Evolutionary conservation across 2,113 vertebrate genomes (phyloP).

Genomic region (Pangasianodon gigas): DNA sequence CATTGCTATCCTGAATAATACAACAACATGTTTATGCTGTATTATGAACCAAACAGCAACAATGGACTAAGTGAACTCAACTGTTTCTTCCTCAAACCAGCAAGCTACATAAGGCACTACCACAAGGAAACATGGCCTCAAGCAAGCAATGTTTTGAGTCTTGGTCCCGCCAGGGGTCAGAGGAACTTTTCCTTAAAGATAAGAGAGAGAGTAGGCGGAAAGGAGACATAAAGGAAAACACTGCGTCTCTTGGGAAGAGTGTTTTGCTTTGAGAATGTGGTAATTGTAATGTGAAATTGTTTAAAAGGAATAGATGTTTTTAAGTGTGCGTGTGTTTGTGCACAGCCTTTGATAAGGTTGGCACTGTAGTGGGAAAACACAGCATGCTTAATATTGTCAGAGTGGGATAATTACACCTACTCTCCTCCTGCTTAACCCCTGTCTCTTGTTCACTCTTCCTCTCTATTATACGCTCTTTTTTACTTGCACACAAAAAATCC

Average conservation of each 20-base stretch:
- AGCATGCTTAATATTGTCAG: constrained; percentile 32
- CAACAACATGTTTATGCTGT: constrained; percentile 21
- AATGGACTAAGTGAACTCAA: constrained; percentile 43
- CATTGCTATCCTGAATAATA: neutral
- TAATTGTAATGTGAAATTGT: constrained; percentile 35
- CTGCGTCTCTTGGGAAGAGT: constrained; percentile 41
- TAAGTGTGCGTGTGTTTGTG: constrained; percentile 29
- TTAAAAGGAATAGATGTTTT: constrained; percentile 9
- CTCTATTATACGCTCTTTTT: constrained; percentile 17
- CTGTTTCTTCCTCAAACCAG: constrained; percentile 31
- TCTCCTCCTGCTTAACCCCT: constrained; percentile 7
- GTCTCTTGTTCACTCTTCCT: constrained; percentile 18
- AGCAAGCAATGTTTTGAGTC: constrained; percentile 42
- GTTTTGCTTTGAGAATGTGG: constrained; percentile 37
- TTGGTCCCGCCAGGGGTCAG: constrained; percentile 50
- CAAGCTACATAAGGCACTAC: constrained; percentile 19
- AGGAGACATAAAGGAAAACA: constrained; percentile 47
- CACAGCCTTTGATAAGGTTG: constrained; percentile 22
- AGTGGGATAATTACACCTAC: constrained; percentile 27
- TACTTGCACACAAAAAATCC: neutral
- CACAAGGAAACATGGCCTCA: constrained; percentile 42
- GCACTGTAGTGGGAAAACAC: constrained; percentile 43
- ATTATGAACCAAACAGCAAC: constrained; percentile 25
- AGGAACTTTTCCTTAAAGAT: constrained; percentile 57
- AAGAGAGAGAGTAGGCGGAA: constrained; percentile 45